Percentiles rank a stretch among this genome's conserved stretches.
Conservation (phyloP, 2,888 invertebrate genomes). For the Acholoe squamosa region DNA sequence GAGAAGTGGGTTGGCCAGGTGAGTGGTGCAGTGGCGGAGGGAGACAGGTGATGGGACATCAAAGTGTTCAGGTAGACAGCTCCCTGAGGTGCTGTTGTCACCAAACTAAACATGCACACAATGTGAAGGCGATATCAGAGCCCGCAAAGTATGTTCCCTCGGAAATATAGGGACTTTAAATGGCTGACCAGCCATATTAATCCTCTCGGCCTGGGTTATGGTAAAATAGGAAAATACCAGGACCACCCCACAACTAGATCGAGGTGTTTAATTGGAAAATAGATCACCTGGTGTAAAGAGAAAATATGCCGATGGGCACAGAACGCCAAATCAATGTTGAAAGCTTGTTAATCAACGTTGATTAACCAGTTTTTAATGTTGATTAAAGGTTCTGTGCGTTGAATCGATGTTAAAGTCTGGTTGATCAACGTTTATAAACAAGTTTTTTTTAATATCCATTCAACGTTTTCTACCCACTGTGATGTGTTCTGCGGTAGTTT, state of each 20-base stretch:
- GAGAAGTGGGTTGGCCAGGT: conserved; percentile 23
- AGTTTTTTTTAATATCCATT: background rate
- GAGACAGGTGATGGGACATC: conserved; percentile 33
- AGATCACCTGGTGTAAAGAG: background rate
- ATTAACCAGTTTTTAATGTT: no score
- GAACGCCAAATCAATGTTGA: no score
- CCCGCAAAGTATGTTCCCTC: background rate
- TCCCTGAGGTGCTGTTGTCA: background rate
- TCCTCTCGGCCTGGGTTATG: background rate
- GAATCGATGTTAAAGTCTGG: no score
- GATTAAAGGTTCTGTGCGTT: no score
- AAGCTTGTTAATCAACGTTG: no score
- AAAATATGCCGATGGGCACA: background rate
- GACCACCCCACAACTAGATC: background rate
- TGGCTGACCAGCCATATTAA: conserved; percentile 10
- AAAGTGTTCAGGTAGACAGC: background rate
- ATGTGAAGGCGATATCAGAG: conserved; percentile 19
- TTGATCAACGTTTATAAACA: background rate
- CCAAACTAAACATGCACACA: background rate
- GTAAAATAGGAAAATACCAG: background rate
- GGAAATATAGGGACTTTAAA: conserved; percentile 15
- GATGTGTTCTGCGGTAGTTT: background rate
- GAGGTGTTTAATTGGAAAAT: background rate
- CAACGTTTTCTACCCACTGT: background rate
- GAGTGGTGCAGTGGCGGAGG: background rate